Base-by-base conservation (phyloP, 2,888 invertebrate genomes). In the Trichacis sp. region DNA sequence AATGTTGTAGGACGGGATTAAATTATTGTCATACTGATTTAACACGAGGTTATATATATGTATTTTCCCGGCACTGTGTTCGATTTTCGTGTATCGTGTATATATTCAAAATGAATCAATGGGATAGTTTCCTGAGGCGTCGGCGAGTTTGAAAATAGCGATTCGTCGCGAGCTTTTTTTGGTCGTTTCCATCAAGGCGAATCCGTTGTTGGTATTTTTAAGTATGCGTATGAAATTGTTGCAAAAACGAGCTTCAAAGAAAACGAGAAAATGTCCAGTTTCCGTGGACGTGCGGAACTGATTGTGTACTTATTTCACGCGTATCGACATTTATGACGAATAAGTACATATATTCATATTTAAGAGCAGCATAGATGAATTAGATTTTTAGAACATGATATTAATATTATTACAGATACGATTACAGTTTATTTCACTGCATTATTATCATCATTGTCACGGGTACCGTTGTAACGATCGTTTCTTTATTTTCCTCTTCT, bases 1-100 rank as follows among this genome's bases (percentile, higher is more conserved):
- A 77, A 73, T 79, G 77, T 81, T 82, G 80, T 81, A 82, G 82
- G 81, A 81, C 68, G 73, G 62, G 68, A 74, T 71, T 73, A 76
- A 75, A 73, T 75, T 73, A 75, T 75, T n/a, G n/a, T n/a, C 75
- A 70, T 75, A 60, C 62, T 68, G 50, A 58, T 63, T 75, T 76
- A 71, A 74, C 61, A 64, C 68, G 47, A 55, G 15, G 62, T 59
- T 70, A 65, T 63, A 68, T 74, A 70, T 71, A 73, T 68, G 67
- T 73, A 51, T 56, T 50, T 30, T n/a, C n/a, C 12, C 30, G 15
- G 15, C 11, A 71, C 74, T 64, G 62, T 68, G 50, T 54, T 63
- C 46, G 9, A 20, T 47, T 8, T 24, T 6, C 73, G 76, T 79
- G 80, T 79, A 79, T 75, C n/a, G n/a, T 82, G 82, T 82, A 82